phyloP scores from a whole-genome alignment of 2,888 invertebrate genomes.

The Thecocarcelia acutangulata region DNA sequence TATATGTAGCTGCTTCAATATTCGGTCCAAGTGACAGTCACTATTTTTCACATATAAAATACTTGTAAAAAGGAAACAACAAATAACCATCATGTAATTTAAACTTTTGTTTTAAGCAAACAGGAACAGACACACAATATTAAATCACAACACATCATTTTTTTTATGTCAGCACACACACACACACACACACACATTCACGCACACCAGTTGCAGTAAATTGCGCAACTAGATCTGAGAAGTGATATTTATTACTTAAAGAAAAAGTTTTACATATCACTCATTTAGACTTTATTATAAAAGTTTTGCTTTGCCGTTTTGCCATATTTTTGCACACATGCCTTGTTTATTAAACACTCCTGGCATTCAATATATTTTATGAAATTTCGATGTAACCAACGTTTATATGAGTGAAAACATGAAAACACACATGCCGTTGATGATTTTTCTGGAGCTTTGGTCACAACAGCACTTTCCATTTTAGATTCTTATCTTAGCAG shows the following conservation, averaged over 20 bases:
- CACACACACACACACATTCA: slow-evolving; percentile 4
- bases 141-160: slow-evolving; percentile 50
- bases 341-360: slow-evolving; percentile 62
- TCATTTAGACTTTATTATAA: slow-evolving; percentile 69
- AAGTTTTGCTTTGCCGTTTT: slow-evolving; percentile 48
- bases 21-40: neutral
- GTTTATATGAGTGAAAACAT: too few relatives aligned
- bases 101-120: slow-evolving; percentile 47
- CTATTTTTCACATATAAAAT: neutral
- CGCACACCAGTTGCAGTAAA: slow-evolving; percentile 18
- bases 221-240: neutral
- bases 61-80: neutral
- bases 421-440: slow-evolving; percentile 53
- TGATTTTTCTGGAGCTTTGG: slow-evolving; percentile 26
- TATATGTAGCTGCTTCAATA: neutral
- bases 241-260: neutral
- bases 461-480: neutral
- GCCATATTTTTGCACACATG: slow-evolving; percentile 54
- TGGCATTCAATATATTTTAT: slow-evolving; percentile 2
- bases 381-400: neutral
- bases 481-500: slow-evolving; percentile 19
- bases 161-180: slow-evolving; percentile 51
- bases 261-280: slow-evolving; percentile 65
- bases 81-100: slow-evolving; percentile 42
- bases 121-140: slow-evolving; percentile 27